Conservation (phyloP, 2,888 invertebrate genomes). For the Drosophila mimica region DNA sequence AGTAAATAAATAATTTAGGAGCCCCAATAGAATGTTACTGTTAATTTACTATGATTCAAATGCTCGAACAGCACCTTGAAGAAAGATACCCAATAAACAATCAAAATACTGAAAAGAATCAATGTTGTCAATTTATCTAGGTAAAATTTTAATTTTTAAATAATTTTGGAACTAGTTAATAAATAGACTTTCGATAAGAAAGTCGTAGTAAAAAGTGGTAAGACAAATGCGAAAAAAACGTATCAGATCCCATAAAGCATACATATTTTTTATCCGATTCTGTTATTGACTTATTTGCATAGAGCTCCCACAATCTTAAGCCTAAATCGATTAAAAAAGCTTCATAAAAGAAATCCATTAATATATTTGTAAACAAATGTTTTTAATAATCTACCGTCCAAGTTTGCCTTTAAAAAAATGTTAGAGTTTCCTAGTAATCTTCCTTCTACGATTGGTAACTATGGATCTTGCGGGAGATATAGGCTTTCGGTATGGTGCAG, state of each 20-base stretch:
- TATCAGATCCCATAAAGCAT: neutral
- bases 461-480: too few relatives aligned
- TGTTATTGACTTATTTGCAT: neutral
- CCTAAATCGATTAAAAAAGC: neutral
- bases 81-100: too few relatives aligned
- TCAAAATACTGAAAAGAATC: neutral
- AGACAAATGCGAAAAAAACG: neutral
- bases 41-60: neutral
- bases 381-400: too few relatives aligned
- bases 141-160: fast-evolving
- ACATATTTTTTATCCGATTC: neutral
- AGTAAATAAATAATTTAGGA: neutral
- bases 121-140: neutral
- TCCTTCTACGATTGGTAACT: neutral
- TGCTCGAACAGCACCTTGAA: neutral
- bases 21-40: neutral
- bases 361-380: neutral
- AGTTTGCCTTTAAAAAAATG: neutral
- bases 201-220: neutral
- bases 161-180: neutral
- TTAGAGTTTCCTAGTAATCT: neutral
- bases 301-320: neutral
- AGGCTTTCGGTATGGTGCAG: too few relatives aligned
- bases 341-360: neutral
- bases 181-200: neutral